These are phyloP conservation scores for Cheiracanthium punctorium DNA, from an alignment of 2,888 invertebrate species.

Conservation along the genomic window DNA sequence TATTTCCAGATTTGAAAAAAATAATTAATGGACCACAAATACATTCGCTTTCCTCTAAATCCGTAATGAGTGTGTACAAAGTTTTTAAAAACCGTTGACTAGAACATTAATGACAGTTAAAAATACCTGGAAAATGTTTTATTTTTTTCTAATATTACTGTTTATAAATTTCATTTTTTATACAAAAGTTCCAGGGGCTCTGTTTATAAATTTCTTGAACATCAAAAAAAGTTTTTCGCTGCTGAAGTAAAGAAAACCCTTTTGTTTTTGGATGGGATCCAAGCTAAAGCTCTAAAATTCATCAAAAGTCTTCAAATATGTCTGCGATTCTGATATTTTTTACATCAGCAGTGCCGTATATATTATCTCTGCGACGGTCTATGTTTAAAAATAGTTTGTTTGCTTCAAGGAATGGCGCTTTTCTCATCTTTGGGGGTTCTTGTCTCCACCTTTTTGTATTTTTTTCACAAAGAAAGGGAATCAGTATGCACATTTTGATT, in stretches of 20 bases:
- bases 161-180: background rate
- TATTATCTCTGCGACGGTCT: conserved; percentile 48
- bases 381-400: conserved; percentile 51
- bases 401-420: conserved; percentile 28
- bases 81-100: too few species aligned
- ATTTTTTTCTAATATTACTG: background rate
- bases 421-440: background rate
- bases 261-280: conserved; percentile 51
- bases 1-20: too few species aligned
- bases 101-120: too few species aligned
- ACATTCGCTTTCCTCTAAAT: too few species aligned
- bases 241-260: conserved; percentile 36
- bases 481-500: background rate
- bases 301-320: conserved; percentile 66
- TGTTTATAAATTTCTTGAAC: background rate
- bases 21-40: too few species aligned
- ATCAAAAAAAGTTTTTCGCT: conserved; percentile 47
- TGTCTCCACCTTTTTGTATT: background rate
- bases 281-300: conserved; percentile 59
- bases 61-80: too few species aligned
- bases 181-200: background rate
- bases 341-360: conserved; percentile 46
- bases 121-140: too few species aligned
- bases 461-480: too few species aligned
- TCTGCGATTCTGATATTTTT: conserved; percentile 61